Conservation (phyloP, 2,113 vertebrate species). For the Heterotilapia buettikoferi region DNA sequence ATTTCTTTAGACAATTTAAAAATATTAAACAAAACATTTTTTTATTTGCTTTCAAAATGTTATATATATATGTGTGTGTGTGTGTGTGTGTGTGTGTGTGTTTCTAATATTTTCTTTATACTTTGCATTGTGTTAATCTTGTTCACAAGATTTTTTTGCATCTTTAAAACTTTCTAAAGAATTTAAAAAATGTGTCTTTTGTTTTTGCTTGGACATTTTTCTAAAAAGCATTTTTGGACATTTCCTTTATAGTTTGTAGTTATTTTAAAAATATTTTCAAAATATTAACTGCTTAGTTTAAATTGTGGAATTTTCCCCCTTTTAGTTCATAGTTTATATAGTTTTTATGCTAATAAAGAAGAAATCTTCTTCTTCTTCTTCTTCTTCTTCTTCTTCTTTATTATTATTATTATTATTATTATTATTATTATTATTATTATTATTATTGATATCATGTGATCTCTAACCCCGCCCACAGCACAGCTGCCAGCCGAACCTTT, state of each 20-base stretch:
- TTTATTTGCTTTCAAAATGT: neutral
- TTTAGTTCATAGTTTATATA: neutral
- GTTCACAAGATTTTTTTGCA: neutral
- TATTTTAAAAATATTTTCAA: neutral
- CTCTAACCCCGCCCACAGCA: slow-evolving; percentile 71
- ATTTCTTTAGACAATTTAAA: neutral
- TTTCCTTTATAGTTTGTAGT: neutral
- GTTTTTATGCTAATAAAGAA: neutral
- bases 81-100: neutral
- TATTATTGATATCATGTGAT: neutral
- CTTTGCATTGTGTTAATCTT: neutral
- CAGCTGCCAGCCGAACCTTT: slow-evolving; percentile 90
- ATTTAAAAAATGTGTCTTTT: neutral
- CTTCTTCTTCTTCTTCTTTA: no score
- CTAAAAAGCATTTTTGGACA: neutral
- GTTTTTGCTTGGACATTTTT: neutral
- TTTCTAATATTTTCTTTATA: neutral
- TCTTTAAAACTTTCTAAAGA: neutral
- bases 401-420: neutral
- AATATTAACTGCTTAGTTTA: neutral
- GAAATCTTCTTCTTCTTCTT: neutral
- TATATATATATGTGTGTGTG: fast-evolving
- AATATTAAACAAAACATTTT: neutral
- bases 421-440: neutral
- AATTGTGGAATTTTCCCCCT: neutral